A percentile compares a stretch with the other conserved stretches of the same genome.
Conservation (phyloP, 2,888 invertebrate species). For the Ernsta delagoae region DNA sequence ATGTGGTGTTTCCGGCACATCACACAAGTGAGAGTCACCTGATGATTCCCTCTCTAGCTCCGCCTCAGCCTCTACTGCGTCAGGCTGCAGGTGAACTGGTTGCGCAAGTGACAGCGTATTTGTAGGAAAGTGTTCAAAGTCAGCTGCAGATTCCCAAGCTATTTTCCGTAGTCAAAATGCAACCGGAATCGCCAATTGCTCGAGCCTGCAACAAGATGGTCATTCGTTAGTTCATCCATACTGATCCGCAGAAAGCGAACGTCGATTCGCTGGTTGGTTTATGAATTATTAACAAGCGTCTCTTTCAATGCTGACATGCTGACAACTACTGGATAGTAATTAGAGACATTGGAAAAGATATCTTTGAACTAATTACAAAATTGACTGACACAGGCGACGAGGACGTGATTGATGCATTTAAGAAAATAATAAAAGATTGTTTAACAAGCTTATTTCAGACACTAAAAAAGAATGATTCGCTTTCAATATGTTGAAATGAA, state of each 20-base stretch:
- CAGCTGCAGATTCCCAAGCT: slow-evolving; percentile 53
- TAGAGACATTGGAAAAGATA: slow-evolving; percentile 29
- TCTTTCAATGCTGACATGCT: slow-evolving; percentile 12
- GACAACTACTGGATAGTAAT: slow-evolving; percentile 15
- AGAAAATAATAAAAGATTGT: neutral
- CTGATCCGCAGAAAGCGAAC: slow-evolving; percentile 33
- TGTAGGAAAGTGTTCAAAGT: slow-evolving; percentile 49
- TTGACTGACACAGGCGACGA: neutral
- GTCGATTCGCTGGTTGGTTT: slow-evolving; percentile 29
- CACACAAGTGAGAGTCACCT: slow-evolving; percentile 65
- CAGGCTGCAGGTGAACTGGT: slow-evolving; percentile 45
- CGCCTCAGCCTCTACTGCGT: slow-evolving; percentile 14
- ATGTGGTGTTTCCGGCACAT: slow-evolving; percentile 77
- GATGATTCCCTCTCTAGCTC: slow-evolving; percentile 27
- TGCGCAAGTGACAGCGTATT: slow-evolving; percentile 56
- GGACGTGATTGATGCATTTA: slow-evolving; percentile 18
- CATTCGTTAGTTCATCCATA: slow-evolving; percentile 38
- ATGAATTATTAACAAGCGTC: slow-evolving; percentile 41
- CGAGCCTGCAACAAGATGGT: slow-evolving; percentile 65
- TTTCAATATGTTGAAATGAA: slow-evolving; percentile 49
- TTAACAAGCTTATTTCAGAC: neutral
- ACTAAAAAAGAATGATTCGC: slow-evolving; percentile 9
- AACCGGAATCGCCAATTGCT: slow-evolving; percentile 57
- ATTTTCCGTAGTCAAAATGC: slow-evolving; percentile 51
- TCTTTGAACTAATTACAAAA: neutral